Base-by-base conservation (phyloP, 2,797 vertebrate species). In the Lemur catta region DNA sequence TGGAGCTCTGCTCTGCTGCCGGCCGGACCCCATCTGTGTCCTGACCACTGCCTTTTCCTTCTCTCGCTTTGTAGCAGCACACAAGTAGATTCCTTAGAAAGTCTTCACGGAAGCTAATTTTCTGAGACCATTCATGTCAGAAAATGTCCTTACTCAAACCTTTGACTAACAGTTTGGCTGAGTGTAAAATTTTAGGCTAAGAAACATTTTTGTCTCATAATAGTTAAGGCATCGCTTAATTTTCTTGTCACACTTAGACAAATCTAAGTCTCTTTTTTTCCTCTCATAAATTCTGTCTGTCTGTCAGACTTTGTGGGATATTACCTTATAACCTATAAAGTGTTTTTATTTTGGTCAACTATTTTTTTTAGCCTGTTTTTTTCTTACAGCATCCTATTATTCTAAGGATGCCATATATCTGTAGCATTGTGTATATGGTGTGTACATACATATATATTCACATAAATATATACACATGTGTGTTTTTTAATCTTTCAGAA, bases 301-400 rank as follows among this genome's bases (percentile, higher is more conserved):
- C 78, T 17, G 11, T 82, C 82, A 91, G 17, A 59, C 12, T 84
- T 81, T n/a, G 57, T 76, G 75, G 28, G 28, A 50, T 63, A 28
- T 69, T 72, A 76, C 3, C 74, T 52, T 55, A 30, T 93, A 41
- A 69, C 2, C 43, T 87, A 2, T 67, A 6, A 65, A 1, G 59
- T 78, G 86, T 69, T 89, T 67, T 78, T 84, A 88, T 91, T 89
- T 79, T 89, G 71, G 48, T 50, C 48, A 69, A 59, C 18, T 48
- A 2, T 71, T 85, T 46, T 59, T 78, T 50, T 52, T 43, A 11
- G 46, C 38, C 6, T 84, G 3, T 55, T 57, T 88, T 82, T 59
- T 28, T 59, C 59, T 82, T 50, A 87, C 6, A 61, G 18, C 33
- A 57, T 81, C 28, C 13, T 67, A 24, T 74, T 89, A 67, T 67